These are phyloP conservation scores for Dynastes maya DNA, from an alignment of 2,888 invertebrate genomes.

Conservation along the genomic window DNA sequence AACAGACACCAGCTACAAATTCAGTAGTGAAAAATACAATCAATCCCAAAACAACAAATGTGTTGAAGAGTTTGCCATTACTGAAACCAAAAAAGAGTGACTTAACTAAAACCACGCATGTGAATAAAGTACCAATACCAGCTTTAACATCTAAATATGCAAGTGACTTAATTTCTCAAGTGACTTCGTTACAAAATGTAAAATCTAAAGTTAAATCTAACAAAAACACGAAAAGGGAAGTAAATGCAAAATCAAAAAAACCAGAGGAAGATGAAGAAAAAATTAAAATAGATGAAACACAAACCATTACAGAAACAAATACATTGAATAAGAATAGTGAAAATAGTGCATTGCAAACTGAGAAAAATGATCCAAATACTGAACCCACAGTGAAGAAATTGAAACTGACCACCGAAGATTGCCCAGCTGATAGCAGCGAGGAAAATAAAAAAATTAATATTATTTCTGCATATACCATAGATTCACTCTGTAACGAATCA, in stretches of 20 bases:
- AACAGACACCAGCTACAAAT: conserved; percentile 18
- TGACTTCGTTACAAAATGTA: neutral
- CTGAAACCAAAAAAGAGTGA: conserved; percentile 55
- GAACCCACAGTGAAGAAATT: conserved; percentile 45
- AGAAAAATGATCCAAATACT: neutral
- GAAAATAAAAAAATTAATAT: conserved; percentile 45
- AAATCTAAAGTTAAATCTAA: conserved; percentile 24
- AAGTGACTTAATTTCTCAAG: conserved; percentile 33
- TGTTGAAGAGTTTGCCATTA: conserved; percentile 35
- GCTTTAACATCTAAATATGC: conserved; percentile 65
- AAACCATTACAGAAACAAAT: conserved; percentile 4
- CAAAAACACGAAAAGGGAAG: conserved; percentile 48
- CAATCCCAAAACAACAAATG: conserved; percentile 45
- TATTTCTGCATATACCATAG: conserved; percentile 48
- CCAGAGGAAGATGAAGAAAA: conserved; percentile 15
- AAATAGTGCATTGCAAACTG: neutral
- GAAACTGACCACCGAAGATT: conserved; percentile 25
- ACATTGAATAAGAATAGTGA: conserved; percentile 8
- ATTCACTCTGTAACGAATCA: conserved; percentile 43
- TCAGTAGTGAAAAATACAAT: conserved; percentile 39
- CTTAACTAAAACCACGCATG: conserved; percentile 66
- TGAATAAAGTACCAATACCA: conserved; percentile 70
- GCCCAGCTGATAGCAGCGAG: conserved; percentile 27
- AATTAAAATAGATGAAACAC: conserved; percentile 18
- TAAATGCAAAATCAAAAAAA: conserved; percentile 18